These are phyloP conservation scores for Bursaphelenchus mucronatus DNA, from an alignment of 1,140 invertebrate species.

Conservation along the genomic window DNA sequence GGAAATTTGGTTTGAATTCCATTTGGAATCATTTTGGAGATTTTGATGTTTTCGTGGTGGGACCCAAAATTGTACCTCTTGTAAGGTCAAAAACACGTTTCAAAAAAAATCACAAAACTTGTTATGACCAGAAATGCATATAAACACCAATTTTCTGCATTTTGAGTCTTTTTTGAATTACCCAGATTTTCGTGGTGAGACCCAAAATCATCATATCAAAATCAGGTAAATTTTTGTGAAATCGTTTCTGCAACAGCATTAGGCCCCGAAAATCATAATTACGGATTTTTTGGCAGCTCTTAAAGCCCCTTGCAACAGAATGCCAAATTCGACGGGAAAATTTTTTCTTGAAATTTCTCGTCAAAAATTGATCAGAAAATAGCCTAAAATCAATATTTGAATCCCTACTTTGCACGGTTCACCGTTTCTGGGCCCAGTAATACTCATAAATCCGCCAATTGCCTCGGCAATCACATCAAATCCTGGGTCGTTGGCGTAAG, in stretches of 20 bases:
- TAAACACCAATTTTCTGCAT: not conserved
- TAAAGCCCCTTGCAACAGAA: conserved; percentile 17
- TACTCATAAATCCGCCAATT: conserved; percentile 79
- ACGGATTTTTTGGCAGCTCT: not conserved
- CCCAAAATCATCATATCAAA: no score
- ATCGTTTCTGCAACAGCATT: no score
- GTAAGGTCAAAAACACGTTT: not conserved
- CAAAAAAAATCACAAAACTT: not conserved
- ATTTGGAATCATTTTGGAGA: not conserved
- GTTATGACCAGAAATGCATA: not conserved
- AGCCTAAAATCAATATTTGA: no score
- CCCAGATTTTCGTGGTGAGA: no score
- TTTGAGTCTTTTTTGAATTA: no score
- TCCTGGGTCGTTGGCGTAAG: conserved; percentile 77
- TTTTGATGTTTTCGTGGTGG: not conserved
- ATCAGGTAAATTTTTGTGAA: no score
- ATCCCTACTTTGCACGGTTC: conserved; percentile 73
- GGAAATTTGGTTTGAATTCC: not conserved
- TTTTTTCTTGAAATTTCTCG: no score
- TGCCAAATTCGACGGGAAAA: not conserved
- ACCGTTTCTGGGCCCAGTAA: conserved; percentile 78
- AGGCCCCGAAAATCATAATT: not conserved
- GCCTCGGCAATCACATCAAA: conserved; percentile 93
- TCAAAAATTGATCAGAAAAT: no score
- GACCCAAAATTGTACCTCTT: conserved; percentile 4